These are phyloP conservation scores for Antedon bifida DNA, from an alignment of 35 echinoderm and acorn worm genomes.

Conservation along the genomic window DNA sequence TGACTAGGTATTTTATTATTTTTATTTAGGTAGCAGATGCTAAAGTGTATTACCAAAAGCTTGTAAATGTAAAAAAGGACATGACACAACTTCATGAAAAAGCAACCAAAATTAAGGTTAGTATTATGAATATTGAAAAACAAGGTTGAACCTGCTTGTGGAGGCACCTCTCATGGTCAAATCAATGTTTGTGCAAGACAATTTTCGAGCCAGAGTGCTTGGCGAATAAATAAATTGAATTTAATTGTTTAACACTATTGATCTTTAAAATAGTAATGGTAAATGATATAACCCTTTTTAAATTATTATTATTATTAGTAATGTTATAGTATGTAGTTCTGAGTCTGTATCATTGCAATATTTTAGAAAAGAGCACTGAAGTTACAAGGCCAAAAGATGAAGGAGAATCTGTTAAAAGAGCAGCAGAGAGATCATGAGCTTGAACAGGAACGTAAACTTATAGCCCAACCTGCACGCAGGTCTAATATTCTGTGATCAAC, in stretches of 20 bases:
- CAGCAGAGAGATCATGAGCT: conserved; percentile 75
- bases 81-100: conserved; percentile 81
- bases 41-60: conserved; percentile 56
- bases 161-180: neutral
- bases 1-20: too few relatives aligned
- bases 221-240: too few relatives aligned
- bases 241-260: too few relatives aligned
- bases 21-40: conserved; percentile 61
- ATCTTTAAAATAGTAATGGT: too few relatives aligned
- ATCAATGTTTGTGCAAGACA: too few relatives aligned
- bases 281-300: too few relatives aligned
- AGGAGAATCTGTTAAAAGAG: conserved; percentile 59
- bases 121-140: neutral
- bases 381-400: conserved; percentile 86
- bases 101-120: conserved; percentile 61
- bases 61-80: conserved; percentile 64
- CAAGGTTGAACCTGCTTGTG: neutral
- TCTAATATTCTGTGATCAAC: neutral
- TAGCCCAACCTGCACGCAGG: conserved; percentile 24
- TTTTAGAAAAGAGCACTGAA: conserved; percentile 77
- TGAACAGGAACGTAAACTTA: conserved; percentile 62
- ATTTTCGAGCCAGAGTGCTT: too few relatives aligned
- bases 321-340: too few relatives aligned
- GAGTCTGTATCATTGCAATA: too few relatives aligned
- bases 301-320: too few relatives aligned